Percentiles rank a stretch among this genome's conserved stretches.
phyloP scores from a whole-genome alignment of 2,113 vertebrate species.

The Pedionomus torquatus region DNA sequence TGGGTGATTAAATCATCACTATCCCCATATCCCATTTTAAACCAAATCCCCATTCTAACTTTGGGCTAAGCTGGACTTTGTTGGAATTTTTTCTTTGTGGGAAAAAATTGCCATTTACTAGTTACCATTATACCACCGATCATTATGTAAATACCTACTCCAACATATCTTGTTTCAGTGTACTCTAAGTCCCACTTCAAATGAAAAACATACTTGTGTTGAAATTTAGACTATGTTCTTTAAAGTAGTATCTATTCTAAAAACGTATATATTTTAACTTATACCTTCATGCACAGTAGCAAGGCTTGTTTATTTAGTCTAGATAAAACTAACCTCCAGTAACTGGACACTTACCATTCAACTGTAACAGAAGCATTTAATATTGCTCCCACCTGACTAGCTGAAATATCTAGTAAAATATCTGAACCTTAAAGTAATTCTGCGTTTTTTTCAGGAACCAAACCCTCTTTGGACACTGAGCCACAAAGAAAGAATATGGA shows the following conservation, averaged over 20 bases:
- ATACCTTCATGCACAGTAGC: neutral
- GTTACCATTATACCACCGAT: neutral
- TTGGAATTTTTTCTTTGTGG: neutral
- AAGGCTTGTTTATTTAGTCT: neutral
- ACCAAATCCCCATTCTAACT: neutral
- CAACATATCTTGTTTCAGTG: neutral
- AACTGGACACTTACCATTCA: neutral
- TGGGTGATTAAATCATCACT: neutral
- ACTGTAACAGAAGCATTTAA: neutral
- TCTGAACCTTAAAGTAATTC: neutral
- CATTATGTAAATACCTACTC: neutral
- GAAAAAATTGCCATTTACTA: neutral
- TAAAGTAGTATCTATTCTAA: neutral
- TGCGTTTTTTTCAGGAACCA: neutral
- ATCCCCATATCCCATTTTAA: neutral
- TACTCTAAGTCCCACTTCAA: neutral
- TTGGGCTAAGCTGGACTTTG: neutral
- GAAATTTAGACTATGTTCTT: neutral
- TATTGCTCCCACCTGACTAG: neutral
- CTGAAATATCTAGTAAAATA: neutral
- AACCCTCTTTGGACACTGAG: neutral
- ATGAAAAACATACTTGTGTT: neutral
- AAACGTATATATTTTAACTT: neutral
- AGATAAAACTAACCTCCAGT: neutral
- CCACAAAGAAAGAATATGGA: neutral